Base-by-base conservation (phyloP, 2,888 invertebrate species). In the Patella ulyssiponensis region DNA sequence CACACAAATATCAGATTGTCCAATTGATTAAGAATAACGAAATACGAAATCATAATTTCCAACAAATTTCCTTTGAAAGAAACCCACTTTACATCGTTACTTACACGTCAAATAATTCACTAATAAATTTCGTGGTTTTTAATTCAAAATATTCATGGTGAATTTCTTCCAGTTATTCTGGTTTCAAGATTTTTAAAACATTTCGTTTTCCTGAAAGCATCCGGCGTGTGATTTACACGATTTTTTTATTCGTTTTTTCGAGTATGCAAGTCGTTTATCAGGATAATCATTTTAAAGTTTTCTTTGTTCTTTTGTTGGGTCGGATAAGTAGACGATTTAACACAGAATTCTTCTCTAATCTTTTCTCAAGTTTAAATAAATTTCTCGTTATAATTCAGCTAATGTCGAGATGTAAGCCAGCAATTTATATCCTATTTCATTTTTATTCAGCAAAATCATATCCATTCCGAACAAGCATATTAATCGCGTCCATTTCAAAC, bases 71-170 rank as follows among this genome's bases (percentile, higher is more conserved):
- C 64, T 64, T 64, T 23, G 20, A 64, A 64, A 64, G 64, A 23
- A 64, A 44, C 23, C 64, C 9, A 64, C 64, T 64, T 64, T 23
- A 23, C 2, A 23, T 23, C 14, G 23, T 64, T 64, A 64, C 64
- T 64, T 23, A 64, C 64, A 64, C 64, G 20, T 64, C 64, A 64
- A 1, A 64, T 64, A 20, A 11, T 14, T 9, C 12, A 12, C 64
- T 64, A 64, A 64, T 64, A 64, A 64, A 64, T 23, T 23, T 64
- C 23, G 23, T 64, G 23, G 64, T 64, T 64, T 44, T 64, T 64
- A 64, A 64, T 64, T 64, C 64, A 64, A 64, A 64, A 64, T 64
- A 23, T 64, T 64, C 23, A 64, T 64, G 64, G 64, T 64, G 14
- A 64, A 64, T 64, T 64, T 64, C 64, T 20, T 64, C 23, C 23